These are phyloP conservation scores for Alfaro cultratus DNA, from an alignment of 2,797 vertebrate genomes.

Conservation along the genomic window DNA sequence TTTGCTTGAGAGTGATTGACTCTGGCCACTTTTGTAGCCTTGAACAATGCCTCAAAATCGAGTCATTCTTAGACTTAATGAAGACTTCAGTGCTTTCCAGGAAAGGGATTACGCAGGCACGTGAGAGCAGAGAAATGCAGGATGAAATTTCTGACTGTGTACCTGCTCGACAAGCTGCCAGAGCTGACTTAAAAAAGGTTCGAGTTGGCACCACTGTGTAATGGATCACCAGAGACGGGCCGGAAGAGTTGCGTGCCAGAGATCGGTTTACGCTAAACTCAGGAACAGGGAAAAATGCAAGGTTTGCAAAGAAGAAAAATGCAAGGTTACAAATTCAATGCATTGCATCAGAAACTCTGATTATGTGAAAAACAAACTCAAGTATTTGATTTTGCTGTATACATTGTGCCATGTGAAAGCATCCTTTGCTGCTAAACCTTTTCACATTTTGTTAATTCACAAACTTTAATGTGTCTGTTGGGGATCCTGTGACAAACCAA, in stretches of 20 bases:
- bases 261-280: slow-evolving; percentile 77
- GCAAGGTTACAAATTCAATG: slow-evolving; percentile 63
- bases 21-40: slow-evolving; percentile 28
- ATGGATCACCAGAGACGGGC: slow-evolving; percentile 67
- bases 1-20: slow-evolving; percentile 39
- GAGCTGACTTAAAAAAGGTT: slow-evolving; percentile 59
- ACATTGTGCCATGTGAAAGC: not conserved
- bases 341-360: slow-evolving; percentile 69
- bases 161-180: slow-evolving; percentile 51
- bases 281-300: slow-evolving; percentile 63
- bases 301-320: slow-evolving; percentile 68
- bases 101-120: slow-evolving; percentile 10
- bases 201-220: slow-evolving; percentile 68
- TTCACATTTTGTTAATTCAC: not conserved
- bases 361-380: slow-evolving; percentile 55
- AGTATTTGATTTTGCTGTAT: slow-evolving; percentile 39
- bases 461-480: not conserved
- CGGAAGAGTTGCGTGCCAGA: slow-evolving; percentile 64
- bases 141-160: slow-evolving; percentile 55
- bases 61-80: slow-evolving; percentile 29
- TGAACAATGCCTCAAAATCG: slow-evolving; percentile 20
- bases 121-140: slow-evolving; percentile 23
- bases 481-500: not conserved
- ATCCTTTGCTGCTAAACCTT: not conserved
- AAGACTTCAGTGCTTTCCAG: slow-evolving; percentile 19